phyloP scores from a whole-genome alignment of 2,113 vertebrate species.

The Casuarius casuarius region DNA sequence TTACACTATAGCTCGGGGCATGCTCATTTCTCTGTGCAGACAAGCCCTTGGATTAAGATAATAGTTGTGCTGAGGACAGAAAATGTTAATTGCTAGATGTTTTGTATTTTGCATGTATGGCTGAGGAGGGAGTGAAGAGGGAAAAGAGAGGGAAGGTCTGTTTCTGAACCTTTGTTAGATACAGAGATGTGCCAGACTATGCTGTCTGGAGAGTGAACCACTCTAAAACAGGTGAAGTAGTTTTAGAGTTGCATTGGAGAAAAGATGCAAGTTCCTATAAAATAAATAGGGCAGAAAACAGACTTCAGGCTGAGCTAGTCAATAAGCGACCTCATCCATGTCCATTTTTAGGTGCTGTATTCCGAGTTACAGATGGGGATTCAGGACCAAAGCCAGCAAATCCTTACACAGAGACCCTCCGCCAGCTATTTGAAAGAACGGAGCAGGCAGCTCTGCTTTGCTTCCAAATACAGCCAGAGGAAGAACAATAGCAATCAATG shows the following conservation, averaged over 20 bases:
- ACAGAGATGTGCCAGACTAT: neutral
- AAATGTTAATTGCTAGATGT: neutral
- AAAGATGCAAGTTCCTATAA: neutral
- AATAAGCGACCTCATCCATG: neutral
- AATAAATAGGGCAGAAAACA: neutral
- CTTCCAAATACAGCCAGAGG: neutral
- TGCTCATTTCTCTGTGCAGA: neutral
- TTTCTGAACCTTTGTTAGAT: neutral
- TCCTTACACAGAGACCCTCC: neutral
- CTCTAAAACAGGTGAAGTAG: neutral
- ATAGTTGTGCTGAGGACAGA: neutral
- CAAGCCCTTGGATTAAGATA: neutral
- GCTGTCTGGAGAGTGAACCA: accelerated
- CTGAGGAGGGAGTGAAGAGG: neutral
- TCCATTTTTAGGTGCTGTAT: neutral
- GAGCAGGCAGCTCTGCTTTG: neutral
- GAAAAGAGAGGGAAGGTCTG: neutral
- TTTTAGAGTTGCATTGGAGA: too few species aligned
- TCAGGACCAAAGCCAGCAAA: neutral
- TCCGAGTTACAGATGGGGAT: neutral
- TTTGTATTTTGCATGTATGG: neutral
- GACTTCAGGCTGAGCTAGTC: neutral
- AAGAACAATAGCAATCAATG: neutral
- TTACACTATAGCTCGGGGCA: neutral
- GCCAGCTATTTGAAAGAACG: neutral